Percentiles rank a stretch among this genome's conserved stretches.
Conservation (phyloP, 2,888 invertebrate species). For the Malachius bipustulatus region DNA sequence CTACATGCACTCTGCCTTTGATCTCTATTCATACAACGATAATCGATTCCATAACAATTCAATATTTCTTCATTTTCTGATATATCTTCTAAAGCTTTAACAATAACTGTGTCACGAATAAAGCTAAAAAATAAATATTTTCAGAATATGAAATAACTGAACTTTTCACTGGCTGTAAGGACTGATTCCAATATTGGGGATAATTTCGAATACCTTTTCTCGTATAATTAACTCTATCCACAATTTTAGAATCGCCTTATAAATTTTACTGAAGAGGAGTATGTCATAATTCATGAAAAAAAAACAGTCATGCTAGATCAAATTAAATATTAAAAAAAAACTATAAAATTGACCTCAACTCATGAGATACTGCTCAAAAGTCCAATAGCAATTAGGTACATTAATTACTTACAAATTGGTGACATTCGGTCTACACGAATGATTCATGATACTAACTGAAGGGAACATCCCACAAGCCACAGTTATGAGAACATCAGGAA, state of each 20-base stretch:
- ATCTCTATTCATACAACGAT: constrained; percentile 46
- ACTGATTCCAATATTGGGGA: no score
- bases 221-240: no score
- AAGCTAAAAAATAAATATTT: constrained; percentile 57
- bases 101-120: constrained; percentile 55
- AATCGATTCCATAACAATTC: constrained; percentile 79
- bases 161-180: no score
- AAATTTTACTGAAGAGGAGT: no score
- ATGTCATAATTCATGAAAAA: no score
- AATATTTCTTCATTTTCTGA: constrained; percentile 56
- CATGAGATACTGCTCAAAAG: neutral
- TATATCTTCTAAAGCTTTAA: constrained; percentile 56
- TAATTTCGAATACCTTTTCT: no score
- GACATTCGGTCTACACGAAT: constrained; percentile 79
- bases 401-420: constrained; percentile 47
- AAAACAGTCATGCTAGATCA: no score
- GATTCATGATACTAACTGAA: constrained; percentile 82
- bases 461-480: constrained; percentile 74
- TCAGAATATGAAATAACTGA: no score
- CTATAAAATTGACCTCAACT: neutral
- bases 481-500: constrained; percentile 27
- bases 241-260: no score
- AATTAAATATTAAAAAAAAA: no score
- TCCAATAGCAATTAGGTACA: constrained; percentile 1
- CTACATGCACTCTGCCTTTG: constrained; percentile 51